Conservation (phyloP, 2,113 vertebrate species). For the Vanacampus margaritifer region DNA sequence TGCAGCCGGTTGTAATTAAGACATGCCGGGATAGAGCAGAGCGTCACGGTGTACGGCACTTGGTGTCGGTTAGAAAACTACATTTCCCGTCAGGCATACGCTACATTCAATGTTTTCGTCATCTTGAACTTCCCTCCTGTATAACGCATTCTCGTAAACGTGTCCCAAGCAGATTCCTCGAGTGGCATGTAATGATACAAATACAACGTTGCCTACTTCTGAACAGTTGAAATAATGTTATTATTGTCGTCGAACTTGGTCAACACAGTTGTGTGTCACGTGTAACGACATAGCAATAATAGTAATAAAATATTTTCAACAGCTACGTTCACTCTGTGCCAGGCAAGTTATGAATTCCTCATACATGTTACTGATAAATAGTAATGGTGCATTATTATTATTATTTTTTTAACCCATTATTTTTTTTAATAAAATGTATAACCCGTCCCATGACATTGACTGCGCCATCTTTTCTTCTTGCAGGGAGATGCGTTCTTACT, state of each 20-base stretch:
- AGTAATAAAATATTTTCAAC: background rate
- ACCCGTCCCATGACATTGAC: background rate
- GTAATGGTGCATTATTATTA: background rate
- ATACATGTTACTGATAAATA: background rate
- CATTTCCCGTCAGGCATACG: slow-evolving; percentile 36
- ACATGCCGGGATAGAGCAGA: slow-evolving; percentile 26
- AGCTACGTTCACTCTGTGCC: background rate
- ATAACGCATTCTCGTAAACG: background rate
- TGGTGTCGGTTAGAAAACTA: slow-evolving; percentile 12
- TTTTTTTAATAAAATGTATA: background rate
- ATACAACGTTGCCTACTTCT: background rate
- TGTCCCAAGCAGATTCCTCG: background rate
- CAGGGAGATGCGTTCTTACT: background rate
- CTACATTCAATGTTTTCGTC: background rate
- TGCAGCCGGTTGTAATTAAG: background rate
- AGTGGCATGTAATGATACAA: background rate
- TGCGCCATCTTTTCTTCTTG: slow-evolving; percentile 1
- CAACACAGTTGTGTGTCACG: background rate
- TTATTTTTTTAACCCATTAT: background rate
- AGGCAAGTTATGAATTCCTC: background rate
- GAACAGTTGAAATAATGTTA: background rate
- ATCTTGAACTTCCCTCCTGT: background rate
- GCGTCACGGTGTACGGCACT: fast-evolving
- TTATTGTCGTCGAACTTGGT: background rate
- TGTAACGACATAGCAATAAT: too few species aligned